phyloP scores from a whole-genome alignment of 2,888 invertebrate species.

The Smittia sp. region DNA sequence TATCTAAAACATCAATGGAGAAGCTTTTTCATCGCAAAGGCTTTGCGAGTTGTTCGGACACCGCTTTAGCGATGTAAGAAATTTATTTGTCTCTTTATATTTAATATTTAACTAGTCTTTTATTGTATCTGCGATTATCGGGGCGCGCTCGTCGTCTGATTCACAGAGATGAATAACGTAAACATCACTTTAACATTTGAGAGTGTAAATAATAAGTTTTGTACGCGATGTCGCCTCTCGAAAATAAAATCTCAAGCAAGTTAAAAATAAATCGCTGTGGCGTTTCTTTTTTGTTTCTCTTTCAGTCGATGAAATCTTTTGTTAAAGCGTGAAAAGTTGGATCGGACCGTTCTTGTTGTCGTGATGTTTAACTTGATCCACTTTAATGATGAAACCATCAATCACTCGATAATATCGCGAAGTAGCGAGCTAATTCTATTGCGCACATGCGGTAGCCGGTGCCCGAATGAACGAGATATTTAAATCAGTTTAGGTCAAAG shows the following conservation, averaged over 20 bases:
- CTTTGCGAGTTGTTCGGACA: too few species aligned
- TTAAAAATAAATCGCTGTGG: neutral
- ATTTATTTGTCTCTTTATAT: neutral
- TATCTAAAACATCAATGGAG: too few species aligned
- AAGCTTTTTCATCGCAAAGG: too few species aligned
- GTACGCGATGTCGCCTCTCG: neutral
- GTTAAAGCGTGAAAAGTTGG: too few species aligned
- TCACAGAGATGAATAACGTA: neutral
- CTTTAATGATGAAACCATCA: too few species aligned
- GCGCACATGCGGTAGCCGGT: neutral
- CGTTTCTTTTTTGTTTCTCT: neutral
- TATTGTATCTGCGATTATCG: neutral
- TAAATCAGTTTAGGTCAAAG: neutral
- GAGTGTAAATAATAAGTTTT: constrained; percentile 19
- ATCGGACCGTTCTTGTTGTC: too few species aligned
- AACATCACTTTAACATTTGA: neutral
- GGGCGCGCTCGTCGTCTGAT: neutral
- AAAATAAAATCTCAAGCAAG: constrained; percentile 2
- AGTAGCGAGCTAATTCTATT: neutral
- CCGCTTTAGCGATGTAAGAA: too few species aligned
- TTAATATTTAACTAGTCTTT: constrained; percentile 4
- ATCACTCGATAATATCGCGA: too few species aligned
- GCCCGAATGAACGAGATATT: neutral
- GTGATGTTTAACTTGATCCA: too few species aligned
- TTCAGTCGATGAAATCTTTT: neutral